Evolutionary conservation across 2,797 vertebrate species (phyloP).

Genomic region (Glossophaga mutica): DNA sequence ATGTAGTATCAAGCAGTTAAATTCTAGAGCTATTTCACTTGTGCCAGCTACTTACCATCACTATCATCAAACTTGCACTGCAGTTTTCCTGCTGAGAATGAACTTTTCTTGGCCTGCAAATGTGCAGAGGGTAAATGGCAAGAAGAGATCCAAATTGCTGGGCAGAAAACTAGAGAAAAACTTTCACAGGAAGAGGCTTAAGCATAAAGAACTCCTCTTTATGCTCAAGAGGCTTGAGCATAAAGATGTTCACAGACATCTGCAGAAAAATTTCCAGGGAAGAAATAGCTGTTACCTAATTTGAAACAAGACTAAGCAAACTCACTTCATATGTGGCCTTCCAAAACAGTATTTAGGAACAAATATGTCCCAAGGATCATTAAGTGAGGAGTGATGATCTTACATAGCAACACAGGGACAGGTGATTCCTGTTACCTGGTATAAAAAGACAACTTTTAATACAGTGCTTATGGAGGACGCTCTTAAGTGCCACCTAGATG

Average conservation of each 20-base stretch:
- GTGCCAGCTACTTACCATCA: conserved; percentile 53
- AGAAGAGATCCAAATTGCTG: conserved; percentile 3
- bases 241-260: not conserved
- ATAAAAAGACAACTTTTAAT: not conserved
- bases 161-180: conserved; percentile 17
- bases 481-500: not conserved
- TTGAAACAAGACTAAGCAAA: conserved; percentile 9
- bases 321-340: not conserved
- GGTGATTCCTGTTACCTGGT: not conserved
- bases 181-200: not conserved
- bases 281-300: not conserved
- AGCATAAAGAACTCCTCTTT: not conserved
- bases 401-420: not conserved
- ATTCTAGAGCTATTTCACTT: conserved; percentile 29
- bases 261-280: not conserved
- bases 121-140: not conserved
- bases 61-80: conserved; percentile 30
- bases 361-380: not conserved
- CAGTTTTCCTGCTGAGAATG: conserved; percentile 50
- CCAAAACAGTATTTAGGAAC: not conserved
- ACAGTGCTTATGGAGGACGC: not conserved
- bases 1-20: not conserved
- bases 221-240: not conserved
- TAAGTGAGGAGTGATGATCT: not conserved
- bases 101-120: conserved; percentile 40